phyloP scores from a whole-genome alignment of 2,888 invertebrate species.

The Octodonta nipae region DNA sequence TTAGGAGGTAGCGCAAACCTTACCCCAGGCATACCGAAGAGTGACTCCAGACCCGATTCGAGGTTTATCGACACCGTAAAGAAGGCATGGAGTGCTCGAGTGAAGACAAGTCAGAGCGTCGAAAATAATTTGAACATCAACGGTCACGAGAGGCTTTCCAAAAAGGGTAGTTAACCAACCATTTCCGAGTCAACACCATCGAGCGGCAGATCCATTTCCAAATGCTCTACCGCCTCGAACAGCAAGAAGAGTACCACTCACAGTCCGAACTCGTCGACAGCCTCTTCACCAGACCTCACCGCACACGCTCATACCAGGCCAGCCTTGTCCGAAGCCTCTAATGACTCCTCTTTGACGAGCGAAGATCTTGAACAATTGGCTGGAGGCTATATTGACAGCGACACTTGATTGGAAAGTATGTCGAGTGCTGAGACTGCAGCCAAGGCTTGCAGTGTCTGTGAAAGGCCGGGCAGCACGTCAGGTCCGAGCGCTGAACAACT shows the following conservation, averaged over 20 bases:
- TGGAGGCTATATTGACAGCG: slow-evolving; percentile 75
- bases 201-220: slow-evolving; percentile 49
- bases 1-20: slow-evolving; percentile 42
- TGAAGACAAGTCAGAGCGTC: slow-evolving; percentile 50
- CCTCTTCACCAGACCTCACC: slow-evolving; percentile 42
- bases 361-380: slow-evolving; percentile 64
- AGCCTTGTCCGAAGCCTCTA: slow-evolving; percentile 51
- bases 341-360: slow-evolving; percentile 85
- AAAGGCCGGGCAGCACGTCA: slow-evolving; percentile 31
- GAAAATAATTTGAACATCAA: slow-evolving; percentile 50
- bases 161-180: slow-evolving; percentile 44
- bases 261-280: slow-evolving; percentile 38
- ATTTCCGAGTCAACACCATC: slow-evolving; percentile 53
- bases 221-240: slow-evolving; percentile 34
- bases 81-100: slow-evolving; percentile 71
- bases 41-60: slow-evolving; percentile 59
- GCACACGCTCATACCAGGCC: slow-evolving; percentile 34
- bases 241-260: slow-evolving; percentile 30
- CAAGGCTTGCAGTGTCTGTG: slow-evolving; percentile 49
- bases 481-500: slow-evolving; percentile 46
- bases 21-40: slow-evolving; percentile 59
- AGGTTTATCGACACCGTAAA: slow-evolving; percentile 82
- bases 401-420: slow-evolving; percentile 92
- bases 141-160: slow-evolving; percentile 37
- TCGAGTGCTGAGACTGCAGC: slow-evolving; percentile 78